A percentile compares a stretch with the other conserved stretches of the same genome.
phyloP scores from a whole-genome alignment of 2,888 invertebrate genomes.

The Lithophane socia region DNA sequence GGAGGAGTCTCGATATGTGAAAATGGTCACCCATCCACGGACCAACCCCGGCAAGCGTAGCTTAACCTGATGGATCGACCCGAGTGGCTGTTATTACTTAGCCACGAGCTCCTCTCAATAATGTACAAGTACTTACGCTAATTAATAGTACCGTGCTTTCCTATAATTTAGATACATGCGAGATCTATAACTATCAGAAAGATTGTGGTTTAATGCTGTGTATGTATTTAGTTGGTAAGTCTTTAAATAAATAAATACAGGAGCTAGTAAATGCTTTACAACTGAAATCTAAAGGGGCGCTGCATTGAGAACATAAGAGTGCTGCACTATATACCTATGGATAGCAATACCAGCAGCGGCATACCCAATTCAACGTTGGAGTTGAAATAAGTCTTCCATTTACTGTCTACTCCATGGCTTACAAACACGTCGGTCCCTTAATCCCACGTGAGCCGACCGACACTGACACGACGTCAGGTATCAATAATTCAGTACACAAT shows the following conservation, averaged over 20 bases:
- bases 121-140: background rate
- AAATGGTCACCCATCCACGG: no score
- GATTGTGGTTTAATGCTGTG: background rate
- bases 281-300: background rate
- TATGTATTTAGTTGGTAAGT: background rate
- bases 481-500: constrained; percentile 78
- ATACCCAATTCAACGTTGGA: no score
- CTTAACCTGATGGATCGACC: no score
- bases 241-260: no score
- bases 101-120: no score
- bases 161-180: background rate
- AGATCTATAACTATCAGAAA: background rate
- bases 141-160: background rate
- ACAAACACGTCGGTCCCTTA: constrained; percentile 46
- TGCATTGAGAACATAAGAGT: background rate
- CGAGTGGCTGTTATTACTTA: no score
- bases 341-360: no score
- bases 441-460: constrained; percentile 62
- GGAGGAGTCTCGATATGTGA: no score
- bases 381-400: constrained; percentile 3
- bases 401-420: constrained; percentile 6
- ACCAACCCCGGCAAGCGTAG: no score
- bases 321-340: no score
- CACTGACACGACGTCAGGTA: constrained; percentile 65
- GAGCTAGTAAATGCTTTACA: no score